phyloP scores from a whole-genome alignment of 2,797 vertebrate genomes.

The Adrianichthys oophorus region DNA sequence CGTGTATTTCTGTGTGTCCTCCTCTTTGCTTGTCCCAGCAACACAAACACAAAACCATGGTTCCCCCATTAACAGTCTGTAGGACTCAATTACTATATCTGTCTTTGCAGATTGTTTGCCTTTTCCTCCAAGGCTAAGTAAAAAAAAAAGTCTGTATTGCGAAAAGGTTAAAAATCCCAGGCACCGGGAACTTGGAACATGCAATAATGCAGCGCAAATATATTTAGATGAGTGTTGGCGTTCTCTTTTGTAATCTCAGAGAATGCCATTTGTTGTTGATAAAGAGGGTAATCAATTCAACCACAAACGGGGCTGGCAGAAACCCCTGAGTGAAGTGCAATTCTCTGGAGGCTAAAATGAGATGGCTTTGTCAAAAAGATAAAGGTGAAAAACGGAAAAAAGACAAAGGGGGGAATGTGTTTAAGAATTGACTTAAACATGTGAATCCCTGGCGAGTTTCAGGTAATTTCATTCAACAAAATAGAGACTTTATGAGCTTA shows the following conservation, averaged over 20 bases:
- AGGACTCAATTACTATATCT: constrained; percentile 64
- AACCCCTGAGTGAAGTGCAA: constrained; percentile 39
- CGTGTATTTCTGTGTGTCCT: constrained; percentile 11
- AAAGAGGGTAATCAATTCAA: constrained; percentile 55
- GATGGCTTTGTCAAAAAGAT: constrained; percentile 40
- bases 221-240: constrained; percentile 18
- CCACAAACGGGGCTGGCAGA: constrained; percentile 42
- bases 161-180: constrained; percentile 22
- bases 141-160: constrained; percentile 21
- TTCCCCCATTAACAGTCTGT: constrained; percentile 62
- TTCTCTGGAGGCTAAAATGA: constrained; percentile 53
- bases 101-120: constrained; percentile 64
- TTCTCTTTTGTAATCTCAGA: constrained; percentile 24
- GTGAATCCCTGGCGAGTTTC: constrained; percentile 50
- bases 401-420: constrained; percentile 7
- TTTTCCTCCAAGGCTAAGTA: constrained; percentile 45
- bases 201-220: constrained; percentile 31
- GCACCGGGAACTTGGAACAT: constrained; percentile 14
- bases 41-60: constrained; percentile 53
- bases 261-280: constrained; percentile 46
- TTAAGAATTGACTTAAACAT: constrained; percentile 48
- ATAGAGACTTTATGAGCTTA: constrained; percentile 52
- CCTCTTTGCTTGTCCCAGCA: constrained; percentile 31
- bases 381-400: not conserved
- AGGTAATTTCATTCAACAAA: constrained; percentile 67